Conservation (phyloP, 2,797 vertebrate genomes). For the Garrulus glandarius region DNA sequence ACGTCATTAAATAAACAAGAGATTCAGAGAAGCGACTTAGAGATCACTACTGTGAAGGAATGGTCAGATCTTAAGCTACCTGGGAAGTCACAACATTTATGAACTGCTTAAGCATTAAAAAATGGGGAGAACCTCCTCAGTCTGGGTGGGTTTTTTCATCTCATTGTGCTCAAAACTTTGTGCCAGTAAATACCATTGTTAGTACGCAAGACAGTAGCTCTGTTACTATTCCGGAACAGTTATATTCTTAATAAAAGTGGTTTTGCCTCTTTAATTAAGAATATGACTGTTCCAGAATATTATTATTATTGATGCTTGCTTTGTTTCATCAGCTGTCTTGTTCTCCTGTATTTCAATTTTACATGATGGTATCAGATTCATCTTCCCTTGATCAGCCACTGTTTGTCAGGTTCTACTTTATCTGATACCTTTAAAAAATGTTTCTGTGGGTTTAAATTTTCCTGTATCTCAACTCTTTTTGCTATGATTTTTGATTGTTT, state of each 20-base stretch:
- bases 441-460: not conserved
- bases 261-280: not conserved
- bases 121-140: fast-evolving
- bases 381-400: not conserved
- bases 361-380: not conserved
- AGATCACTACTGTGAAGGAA: not conserved
- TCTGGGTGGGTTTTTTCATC: not conserved
- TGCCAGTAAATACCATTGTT: not conserved
- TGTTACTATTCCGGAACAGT: not conserved
- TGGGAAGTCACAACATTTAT: not conserved
- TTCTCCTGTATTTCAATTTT: not conserved
- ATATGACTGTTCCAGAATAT: not conserved
- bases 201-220: not conserved
- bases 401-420: not conserved
- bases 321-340: not conserved
- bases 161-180: fast-evolving
- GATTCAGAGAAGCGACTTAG: not conserved
- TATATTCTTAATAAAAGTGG: not conserved
- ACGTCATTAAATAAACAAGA: not conserved
- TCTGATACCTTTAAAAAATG: not conserved
- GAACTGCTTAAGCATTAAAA: not conserved
- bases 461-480: not conserved
- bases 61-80: not conserved
- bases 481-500: not conserved
- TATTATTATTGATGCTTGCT: not conserved